Base-by-base conservation (phyloP, 1,140 invertebrate genomes). In the Tetramorium simillimum region DNA sequence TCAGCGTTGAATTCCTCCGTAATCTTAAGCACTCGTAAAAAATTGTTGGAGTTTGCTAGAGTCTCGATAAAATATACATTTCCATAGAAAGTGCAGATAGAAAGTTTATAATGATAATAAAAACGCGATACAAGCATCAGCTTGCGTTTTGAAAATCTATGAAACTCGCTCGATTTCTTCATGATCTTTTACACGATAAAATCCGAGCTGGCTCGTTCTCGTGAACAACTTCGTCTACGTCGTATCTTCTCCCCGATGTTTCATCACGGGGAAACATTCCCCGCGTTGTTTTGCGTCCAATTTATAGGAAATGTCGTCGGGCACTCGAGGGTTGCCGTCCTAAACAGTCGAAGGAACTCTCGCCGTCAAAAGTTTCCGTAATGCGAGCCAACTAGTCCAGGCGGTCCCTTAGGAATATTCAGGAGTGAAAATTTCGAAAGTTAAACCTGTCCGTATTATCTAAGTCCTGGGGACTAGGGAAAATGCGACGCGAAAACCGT, bases 201-300 rank as follows among this genome's bases (percentile, higher is more conserved):
- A 70, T 56, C 46, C 10, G 21, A 80, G 16, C 10, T 9, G 37
- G 9, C 18, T 24, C 28, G 46, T 16, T 53, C 46, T 3, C n/a
- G 46, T 9, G 4, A 69, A 69, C 46, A 80, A 53, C 46, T 69
- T 81, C 9, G 49, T 69, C 33, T 16, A 16, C 51, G 24, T 51
- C 89, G 49, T 86, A 85, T 72, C 62, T 40, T 65, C 89, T 67
- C 78, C 90, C 65, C n/a, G 28, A 40, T 65, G 81, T 80, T 73
- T 18, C 86, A 80, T 89, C 78, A 87, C 88, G 85, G 86, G 70
- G 75, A 85, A 92, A 93, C 92, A 92, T 93, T 93, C 88, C 12
- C 89, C 91, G 90, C 87, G 91, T 87, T 89, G 88, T 93, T 93
- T 93, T 90, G 88, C 88, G 86, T 92, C 89, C 91, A 93, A 93